phyloP scores from a whole-genome alignment of 2,797 vertebrate genomes.

The Acipenser transmontanus region DNA sequence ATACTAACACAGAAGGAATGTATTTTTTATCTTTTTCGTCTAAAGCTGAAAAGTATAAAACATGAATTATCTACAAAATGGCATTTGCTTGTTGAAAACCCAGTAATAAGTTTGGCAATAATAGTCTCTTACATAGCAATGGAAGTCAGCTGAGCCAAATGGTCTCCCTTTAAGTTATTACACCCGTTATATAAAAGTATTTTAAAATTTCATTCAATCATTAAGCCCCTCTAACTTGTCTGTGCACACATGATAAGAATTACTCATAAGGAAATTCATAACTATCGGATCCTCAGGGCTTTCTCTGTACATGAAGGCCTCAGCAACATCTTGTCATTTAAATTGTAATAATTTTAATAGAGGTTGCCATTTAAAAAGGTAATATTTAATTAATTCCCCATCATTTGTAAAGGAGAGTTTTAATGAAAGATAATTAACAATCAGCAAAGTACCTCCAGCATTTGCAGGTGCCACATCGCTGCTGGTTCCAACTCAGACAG shows the following conservation, averaged over 20 bases:
- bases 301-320: constrained; percentile 19
- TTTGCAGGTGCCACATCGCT: constrained; percentile 9
- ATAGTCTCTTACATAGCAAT: too few relatives aligned
- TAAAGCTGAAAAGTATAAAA: too few relatives aligned
- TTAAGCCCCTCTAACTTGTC: constrained; percentile 10
- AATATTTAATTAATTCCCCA: constrained; percentile 37
- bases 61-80: too few relatives aligned
- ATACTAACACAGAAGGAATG: too few relatives aligned
- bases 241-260: constrained; percentile 22
- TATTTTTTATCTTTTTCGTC: too few relatives aligned
- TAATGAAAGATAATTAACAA: constrained; percentile 36
- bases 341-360: constrained; percentile 31
- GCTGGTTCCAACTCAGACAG: constrained; percentile 6
- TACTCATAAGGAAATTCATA: constrained; percentile 29
- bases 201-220: constrained; percentile 23
- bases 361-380: constrained; percentile 29
- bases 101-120: too few relatives aligned
- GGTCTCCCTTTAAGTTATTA: constrained; percentile 23
- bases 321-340: constrained; percentile 23
- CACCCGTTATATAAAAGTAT: constrained; percentile 14
- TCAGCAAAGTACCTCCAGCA: constrained; percentile 26
- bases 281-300: constrained; percentile 22
- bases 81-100: too few relatives aligned
- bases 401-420: constrained; percentile 28
- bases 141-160: constrained; percentile 14